Conservation (phyloP, 1,140 invertebrate genomes). For the Lycorma delicatula region DNA sequence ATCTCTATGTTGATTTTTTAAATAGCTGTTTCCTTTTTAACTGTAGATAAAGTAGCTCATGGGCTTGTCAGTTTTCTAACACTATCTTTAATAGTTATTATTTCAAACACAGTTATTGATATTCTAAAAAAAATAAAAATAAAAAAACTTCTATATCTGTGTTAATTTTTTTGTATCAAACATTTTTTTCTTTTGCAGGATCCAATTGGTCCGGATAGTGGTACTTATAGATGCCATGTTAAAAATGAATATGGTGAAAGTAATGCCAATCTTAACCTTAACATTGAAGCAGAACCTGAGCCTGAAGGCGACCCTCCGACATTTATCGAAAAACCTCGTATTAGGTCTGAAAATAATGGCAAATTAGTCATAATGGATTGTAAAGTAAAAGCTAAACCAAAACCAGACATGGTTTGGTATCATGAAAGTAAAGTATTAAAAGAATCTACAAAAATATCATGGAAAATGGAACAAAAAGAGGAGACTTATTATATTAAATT, state of each 20-base stretch:
- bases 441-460: slow-evolving; percentile 69
- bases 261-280: slow-evolving; percentile 95
- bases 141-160: too few relatives aligned
- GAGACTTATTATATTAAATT: slow-evolving; percentile 79
- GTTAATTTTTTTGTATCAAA: too few relatives aligned
- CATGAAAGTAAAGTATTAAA: slow-evolving; percentile 67
- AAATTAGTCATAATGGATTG: slow-evolving; percentile 98
- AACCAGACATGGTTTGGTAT: slow-evolving; percentile 90
- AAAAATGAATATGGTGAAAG: slow-evolving; percentile 95
- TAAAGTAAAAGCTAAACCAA: slow-evolving; percentile 86
- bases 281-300: slow-evolving; percentile 91
- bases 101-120: too few relatives aligned
- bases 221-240: slow-evolving; percentile 94
- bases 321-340: slow-evolving; percentile 95
- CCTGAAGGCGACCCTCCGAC: slow-evolving; percentile 90
- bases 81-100: too few relatives aligned
- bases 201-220: slow-evolving; percentile 87
- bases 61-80: too few relatives aligned
- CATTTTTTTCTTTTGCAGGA: slow-evolving; percentile 53
- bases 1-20: too few relatives aligned
- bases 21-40: too few relatives aligned
- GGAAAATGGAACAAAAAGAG: slow-evolving; percentile 68
- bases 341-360: slow-evolving; percentile 87
- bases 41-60: too few relatives aligned
- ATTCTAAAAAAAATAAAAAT: too few relatives aligned